phyloP scores from a whole-genome alignment of 92 coral and sea anemone species.

The Parazoanthus darwini region DNA sequence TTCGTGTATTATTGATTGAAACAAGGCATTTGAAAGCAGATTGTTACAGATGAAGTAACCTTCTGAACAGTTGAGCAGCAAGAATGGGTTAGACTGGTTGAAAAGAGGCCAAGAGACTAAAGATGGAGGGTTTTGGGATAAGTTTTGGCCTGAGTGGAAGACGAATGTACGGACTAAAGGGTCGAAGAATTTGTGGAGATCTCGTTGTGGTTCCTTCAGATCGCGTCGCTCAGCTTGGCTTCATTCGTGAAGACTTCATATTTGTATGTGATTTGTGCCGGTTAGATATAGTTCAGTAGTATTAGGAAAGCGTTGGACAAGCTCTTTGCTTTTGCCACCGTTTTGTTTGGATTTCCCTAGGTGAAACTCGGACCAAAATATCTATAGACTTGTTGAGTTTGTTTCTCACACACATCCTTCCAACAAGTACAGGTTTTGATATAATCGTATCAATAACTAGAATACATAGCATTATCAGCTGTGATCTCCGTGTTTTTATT shows the following conservation, averaged over 20 bases:
- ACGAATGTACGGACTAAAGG: neutral
- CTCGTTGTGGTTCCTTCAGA: slow-evolving; percentile 65
- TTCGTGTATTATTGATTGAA: slow-evolving; percentile 29
- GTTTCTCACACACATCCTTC: neutral
- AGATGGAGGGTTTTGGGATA: slow-evolving; percentile 1
- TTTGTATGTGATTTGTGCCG: slow-evolving; percentile 54
- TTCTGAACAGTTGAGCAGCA: slow-evolving; percentile 4
- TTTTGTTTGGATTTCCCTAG: neutral
- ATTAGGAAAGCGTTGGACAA: neutral
- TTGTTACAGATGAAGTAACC: neutral
- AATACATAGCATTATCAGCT: neutral
- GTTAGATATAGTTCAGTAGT: neutral
- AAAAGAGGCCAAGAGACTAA: neutral
- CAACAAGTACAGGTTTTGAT: neutral
- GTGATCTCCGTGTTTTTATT: neutral
- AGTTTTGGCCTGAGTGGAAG: slow-evolving; percentile 3
- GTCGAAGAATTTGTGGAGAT: slow-evolving; percentile 68
- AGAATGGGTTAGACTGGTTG: slow-evolving; percentile 30
- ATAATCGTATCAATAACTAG: neutral
- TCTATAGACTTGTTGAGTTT: neutral
- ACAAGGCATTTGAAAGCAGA: slow-evolving; percentile 19
- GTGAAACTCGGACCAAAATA: neutral
- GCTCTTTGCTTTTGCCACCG: neutral
- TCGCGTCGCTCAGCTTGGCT: slow-evolving; percentile 51
- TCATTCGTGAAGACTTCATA: slow-evolving; percentile 73